Evolutionary conservation across 2,888 invertebrate species (phyloP), one percentile per base, ranked within the genome.

Genomic region (Catocala nupta): DNA sequence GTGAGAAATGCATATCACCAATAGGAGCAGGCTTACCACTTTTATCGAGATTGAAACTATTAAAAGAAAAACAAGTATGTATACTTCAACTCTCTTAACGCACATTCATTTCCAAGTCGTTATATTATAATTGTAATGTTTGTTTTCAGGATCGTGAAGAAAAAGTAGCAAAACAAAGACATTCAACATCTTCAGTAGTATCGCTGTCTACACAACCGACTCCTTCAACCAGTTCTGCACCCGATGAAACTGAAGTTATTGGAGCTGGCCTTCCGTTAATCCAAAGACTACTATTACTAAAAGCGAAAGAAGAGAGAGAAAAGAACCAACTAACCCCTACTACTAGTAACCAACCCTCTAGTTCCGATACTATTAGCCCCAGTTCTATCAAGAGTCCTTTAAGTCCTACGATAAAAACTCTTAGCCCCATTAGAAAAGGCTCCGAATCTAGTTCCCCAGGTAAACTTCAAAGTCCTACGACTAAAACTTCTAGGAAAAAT

Each of bases 21-120:
- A 95, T 98, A 66, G 98, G 98, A 47, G 98, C 98, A 5, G 98
- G 98, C 0, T 90, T 98, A 58, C 98, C 98, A 0, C 89, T 98
- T 34, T 90, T 98, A 8, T 96, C 97, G 48, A 94, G 98, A 62
- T 90, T 98, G 55, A 96, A 97, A 80, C 91, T 98, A 49, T 95
- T 98, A 0, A 98, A 97, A 87, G 98, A 98, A 86, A 98, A 97
- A 88, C 97, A 98, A 91, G 97, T 96, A 77, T 5, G 44, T 13
- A 5, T 9, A 13, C 13, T 36, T 12, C 12, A 5, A 9, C 13
- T n/a, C 33, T n/a, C 11, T 33, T 10, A 5, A 34, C 0, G 10
- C 12, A 10, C 33, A 7, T 34, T 34, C 5, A 34, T n/a, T 50
- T 10, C 5, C 4, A n/a, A n/a, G 5, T 33, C 8, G 11, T 6